Conservation (phyloP, 2,888 invertebrate genomes). For the Ariolimax columbianus region DNA sequence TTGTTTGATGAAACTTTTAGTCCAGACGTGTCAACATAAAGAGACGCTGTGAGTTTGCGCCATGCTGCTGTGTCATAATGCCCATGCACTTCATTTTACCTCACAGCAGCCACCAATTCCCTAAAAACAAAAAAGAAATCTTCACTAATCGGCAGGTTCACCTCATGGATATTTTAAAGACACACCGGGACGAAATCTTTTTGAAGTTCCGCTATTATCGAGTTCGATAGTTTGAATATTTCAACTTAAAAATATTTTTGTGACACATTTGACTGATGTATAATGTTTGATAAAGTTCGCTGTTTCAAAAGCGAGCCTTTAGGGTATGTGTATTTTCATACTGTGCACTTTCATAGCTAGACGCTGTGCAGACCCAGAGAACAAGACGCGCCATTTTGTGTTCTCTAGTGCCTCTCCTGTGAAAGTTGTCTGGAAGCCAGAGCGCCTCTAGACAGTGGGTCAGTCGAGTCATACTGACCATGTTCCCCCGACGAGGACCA, state of each 20-base stretch:
- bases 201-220: neutral
- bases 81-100: conserved; percentile 31
- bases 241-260: neutral
- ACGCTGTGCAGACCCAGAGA: conserved; percentile 23
- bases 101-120: conserved; percentile 18
- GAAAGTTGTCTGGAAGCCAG: conserved; percentile 34
- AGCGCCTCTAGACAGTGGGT: conserved; percentile 21
- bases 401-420: conserved; percentile 24
- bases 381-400: conserved; percentile 44
- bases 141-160: conserved; percentile 12
- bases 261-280: neutral
- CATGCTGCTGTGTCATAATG: conserved; percentile 43
- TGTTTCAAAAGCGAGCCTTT: neutral
- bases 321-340: conserved; percentile 10
- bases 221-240: neutral
- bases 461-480: conserved; percentile 33
- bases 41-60: conserved; percentile 49
- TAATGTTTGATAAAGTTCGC: neutral
- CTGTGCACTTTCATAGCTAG: conserved; percentile 7
- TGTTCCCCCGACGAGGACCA: conserved; percentile 33
- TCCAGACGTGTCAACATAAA: conserved; percentile 49
- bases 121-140: neutral
- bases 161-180: conserved; percentile 23
- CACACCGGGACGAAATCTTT: neutral
- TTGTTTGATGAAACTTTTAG: neutral